These are phyloP conservation scores for Selene dorsalis DNA, from an alignment of 2,797 vertebrate species.

Conservation along the genomic window DNA sequence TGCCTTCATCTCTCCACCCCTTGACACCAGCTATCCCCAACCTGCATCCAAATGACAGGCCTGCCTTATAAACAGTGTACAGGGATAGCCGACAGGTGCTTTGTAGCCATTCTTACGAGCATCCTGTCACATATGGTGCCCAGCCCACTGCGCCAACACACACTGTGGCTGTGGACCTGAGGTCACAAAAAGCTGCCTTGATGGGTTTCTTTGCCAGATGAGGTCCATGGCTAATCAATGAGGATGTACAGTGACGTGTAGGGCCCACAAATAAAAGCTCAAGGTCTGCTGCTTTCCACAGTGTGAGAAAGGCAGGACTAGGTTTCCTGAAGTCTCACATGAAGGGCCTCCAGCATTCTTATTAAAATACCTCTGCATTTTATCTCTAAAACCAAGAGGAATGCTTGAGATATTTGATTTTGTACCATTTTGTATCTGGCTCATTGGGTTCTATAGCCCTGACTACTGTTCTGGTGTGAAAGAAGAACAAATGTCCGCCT, in stretches of 20 bases:
- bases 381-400: neutral
- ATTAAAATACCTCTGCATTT: neutral
- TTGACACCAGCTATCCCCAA: constrained; percentile 33
- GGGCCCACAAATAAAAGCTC: neutral
- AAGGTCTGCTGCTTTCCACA: neutral
- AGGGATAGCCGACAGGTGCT: constrained; percentile 53
- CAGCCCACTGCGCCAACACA: constrained; percentile 65
- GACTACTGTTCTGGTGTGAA: no score
- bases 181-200: constrained; percentile 74
- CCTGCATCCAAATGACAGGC: constrained; percentile 54
- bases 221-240: constrained; percentile 46
- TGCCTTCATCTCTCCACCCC: constrained; percentile 40
- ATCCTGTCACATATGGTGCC: constrained; percentile 77
- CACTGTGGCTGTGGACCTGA: constrained; percentile 63
- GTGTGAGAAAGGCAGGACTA: neutral
- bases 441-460: no score
- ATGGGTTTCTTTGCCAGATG: constrained; percentile 65
- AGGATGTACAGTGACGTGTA: neutral
- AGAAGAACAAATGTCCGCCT: no score
- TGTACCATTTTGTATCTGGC: neutral
- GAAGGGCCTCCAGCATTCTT: neutral
- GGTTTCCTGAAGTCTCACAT: neutral
- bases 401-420: neutral
- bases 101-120: constrained; percentile 57
- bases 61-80: constrained; percentile 54